A percentile compares a stretch with the other conserved stretches of the same genome.
Evolutionary conservation across 2,888 invertebrate genomes (phyloP).

Genomic region (Keiferia lycopersicella): DNA sequence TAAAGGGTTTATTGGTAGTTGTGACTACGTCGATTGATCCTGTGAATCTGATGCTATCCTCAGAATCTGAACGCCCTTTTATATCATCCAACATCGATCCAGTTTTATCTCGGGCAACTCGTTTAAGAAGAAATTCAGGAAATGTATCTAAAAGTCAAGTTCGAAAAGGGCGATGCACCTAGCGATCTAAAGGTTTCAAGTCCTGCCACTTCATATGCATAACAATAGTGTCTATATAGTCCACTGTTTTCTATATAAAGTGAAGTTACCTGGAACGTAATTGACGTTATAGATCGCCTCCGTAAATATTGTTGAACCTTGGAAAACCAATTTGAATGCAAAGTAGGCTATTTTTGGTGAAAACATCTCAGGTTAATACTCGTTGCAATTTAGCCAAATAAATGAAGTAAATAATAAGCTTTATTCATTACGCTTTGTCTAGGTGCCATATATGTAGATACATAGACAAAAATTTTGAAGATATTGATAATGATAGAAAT

Average conservation of each 20-base stretch:
- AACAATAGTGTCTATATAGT: slow-evolving; percentile 16
- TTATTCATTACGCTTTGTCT: not conserved
- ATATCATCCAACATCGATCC: slow-evolving; percentile 56
- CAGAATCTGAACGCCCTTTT: slow-evolving; percentile 46
- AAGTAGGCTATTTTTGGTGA: slow-evolving; percentile 22
- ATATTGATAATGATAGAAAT: too few relatives aligned
- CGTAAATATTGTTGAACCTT: slow-evolving; percentile 12
- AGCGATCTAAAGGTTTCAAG: slow-evolving; percentile 44
- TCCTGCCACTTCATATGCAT: slow-evolving; percentile 15
- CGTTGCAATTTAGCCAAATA: not conserved
- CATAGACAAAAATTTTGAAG: too few relatives aligned
- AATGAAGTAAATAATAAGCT: not conserved
- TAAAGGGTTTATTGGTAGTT: slow-evolving; percentile 45
- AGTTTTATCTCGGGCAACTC: slow-evolving; percentile 53
- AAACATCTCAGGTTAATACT: slow-evolving; percentile 2
- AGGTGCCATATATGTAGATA: too few relatives aligned
- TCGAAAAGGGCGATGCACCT: slow-evolving; percentile 57
- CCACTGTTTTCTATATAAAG: slow-evolving; percentile 11
- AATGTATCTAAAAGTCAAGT: slow-evolving; percentile 73
- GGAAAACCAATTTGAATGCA: slow-evolving; percentile 18
- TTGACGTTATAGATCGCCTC: slow-evolving; percentile 29
- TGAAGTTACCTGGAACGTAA: slow-evolving; percentile 23
- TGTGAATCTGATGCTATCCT: slow-evolving; percentile 55
- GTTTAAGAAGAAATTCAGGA: slow-evolving; percentile 67
- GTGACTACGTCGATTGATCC: slow-evolving; percentile 62